Conservation (phyloP, 2,797 vertebrate genomes). For the Eutrigla gurnardus region DNA sequence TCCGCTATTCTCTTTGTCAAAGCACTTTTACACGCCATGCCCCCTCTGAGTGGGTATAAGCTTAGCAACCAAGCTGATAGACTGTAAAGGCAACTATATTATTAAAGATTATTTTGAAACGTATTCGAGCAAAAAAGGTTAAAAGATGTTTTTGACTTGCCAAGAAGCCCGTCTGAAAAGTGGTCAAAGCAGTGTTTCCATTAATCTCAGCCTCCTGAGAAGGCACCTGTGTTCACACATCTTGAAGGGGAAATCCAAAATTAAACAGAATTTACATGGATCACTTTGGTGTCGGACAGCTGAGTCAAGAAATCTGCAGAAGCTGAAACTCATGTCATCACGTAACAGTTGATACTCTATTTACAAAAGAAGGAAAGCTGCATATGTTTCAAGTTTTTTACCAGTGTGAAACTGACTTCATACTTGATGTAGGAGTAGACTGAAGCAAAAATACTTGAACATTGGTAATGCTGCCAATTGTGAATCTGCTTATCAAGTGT, state of each 20-base stretch:
- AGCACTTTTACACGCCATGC: slow-evolving; percentile 46
- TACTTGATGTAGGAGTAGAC: background rate
- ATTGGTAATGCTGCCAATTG: slow-evolving; percentile 6
- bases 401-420: background rate
- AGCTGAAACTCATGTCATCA: slow-evolving; percentile 30
- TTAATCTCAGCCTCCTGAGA: slow-evolving; percentile 37
- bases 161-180: slow-evolving; percentile 40
- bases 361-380: background rate
- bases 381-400: background rate
- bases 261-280: slow-evolving; percentile 35
- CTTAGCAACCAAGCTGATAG: slow-evolving; percentile 54
- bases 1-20: slow-evolving; percentile 70
- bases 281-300: slow-evolving; percentile 8
- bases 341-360: slow-evolving; percentile 10
- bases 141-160: slow-evolving; percentile 45
- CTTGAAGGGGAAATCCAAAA: slow-evolving; percentile 21
- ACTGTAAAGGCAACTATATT: slow-evolving; percentile 60
- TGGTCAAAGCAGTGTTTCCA: slow-evolving; percentile 49
- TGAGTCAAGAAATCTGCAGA: background rate
- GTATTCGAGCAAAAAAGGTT: slow-evolving; percentile 46
- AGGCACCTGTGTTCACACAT: slow-evolving; percentile 36
- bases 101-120: slow-evolving; percentile 62
- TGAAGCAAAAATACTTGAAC: background rate
- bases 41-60: slow-evolving; percentile 50
- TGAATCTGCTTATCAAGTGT: background rate